These are phyloP conservation scores for Drosophila asahinai DNA, from an alignment of 1,140 invertebrate species.

Conservation along the genomic window DNA sequence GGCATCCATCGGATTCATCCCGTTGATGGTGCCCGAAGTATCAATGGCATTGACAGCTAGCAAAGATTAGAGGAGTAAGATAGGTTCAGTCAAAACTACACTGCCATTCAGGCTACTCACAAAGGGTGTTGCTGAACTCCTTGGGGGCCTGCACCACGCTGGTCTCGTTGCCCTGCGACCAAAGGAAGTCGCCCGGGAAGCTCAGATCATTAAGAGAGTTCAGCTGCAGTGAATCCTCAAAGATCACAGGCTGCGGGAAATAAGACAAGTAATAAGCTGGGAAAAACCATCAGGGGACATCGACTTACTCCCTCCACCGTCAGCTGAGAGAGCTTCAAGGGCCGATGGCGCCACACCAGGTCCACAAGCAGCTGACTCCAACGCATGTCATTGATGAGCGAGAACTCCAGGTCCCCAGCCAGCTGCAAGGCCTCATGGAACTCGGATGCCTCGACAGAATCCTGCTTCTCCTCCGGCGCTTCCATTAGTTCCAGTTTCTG, in stretches of 20 bases:
- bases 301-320: slow-evolving; percentile 85
- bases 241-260: slow-evolving; percentile 71
- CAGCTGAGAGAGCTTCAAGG: slow-evolving; percentile 76
- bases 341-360: slow-evolving; percentile 82
- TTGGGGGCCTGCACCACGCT: slow-evolving; percentile 80
- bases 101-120: slow-evolving; percentile 43
- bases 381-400: slow-evolving; percentile 73
- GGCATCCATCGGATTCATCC: slow-evolving; percentile 67
- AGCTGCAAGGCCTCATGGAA: slow-evolving; percentile 39
- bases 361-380: slow-evolving; percentile 82
- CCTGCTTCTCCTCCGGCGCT: not conserved
- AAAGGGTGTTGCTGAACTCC: slow-evolving; percentile 74
- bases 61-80: not conserved
- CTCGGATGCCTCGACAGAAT: not conserved
- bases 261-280: not conserved
- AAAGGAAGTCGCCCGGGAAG: slow-evolving; percentile 86
- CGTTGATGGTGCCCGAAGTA: slow-evolving; percentile 76
- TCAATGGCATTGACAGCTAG: slow-evolving; percentile 67
- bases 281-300: not conserved
- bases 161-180: slow-evolving; percentile 66
- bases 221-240: slow-evolving; percentile 70
- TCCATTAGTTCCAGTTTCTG: slow-evolving; percentile 52
- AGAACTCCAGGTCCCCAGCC: slow-evolving; percentile 57
- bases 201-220: slow-evolving; percentile 84
- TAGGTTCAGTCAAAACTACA: not conserved